Evolutionary conservation across 2,113 vertebrate species (phyloP).

Genomic region (Dissostichus mawsoni): DNA sequence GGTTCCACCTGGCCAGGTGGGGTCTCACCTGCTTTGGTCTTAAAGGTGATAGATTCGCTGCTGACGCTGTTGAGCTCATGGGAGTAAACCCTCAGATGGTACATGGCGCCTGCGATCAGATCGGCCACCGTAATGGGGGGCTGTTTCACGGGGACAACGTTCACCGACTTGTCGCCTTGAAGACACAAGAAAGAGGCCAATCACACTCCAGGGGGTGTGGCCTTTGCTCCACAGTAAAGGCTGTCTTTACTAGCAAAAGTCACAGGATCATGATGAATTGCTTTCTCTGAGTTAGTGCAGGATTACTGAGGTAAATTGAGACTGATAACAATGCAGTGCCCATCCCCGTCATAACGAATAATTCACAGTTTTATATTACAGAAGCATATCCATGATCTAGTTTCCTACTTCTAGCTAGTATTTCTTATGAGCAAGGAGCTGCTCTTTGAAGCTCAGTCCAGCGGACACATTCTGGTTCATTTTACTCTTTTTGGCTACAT

Average conservation of each 20-base stretch:
- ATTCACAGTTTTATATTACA: not conserved
- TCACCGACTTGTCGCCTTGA: slow-evolving; percentile 93
- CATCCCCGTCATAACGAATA: not conserved
- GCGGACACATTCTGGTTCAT: slow-evolving; percentile 1
- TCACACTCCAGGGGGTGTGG: slow-evolving; percentile 74
- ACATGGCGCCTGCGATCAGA: slow-evolving; percentile 92
- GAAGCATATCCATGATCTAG: not conserved
- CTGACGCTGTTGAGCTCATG: slow-evolving; percentile 90
- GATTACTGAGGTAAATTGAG: slow-evolving; percentile 44
- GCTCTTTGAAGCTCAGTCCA: not conserved
- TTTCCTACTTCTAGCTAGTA: not conserved
- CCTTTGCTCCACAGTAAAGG: slow-evolving; percentile 13
- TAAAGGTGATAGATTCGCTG: slow-evolving; percentile 92
- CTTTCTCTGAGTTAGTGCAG: slow-evolving; percentile 30
- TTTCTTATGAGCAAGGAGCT: not conserved
- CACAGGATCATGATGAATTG: slow-evolving; percentile 28
- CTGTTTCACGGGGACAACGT: slow-evolving; percentile 87
- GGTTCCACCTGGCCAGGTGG: slow-evolving; percentile 53
- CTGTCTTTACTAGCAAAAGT: slow-evolving; percentile 10
- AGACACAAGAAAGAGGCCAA: slow-evolving; percentile 81
- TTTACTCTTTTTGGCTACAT: slow-evolving; percentile 11
- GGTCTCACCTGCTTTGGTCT: slow-evolving; percentile 97
- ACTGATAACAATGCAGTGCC: slow-evolving; percentile 57
- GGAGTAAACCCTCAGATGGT: slow-evolving; percentile 96
- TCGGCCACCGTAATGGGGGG: slow-evolving; percentile 90